Percentiles rank a stretch among this genome's conserved stretches.
phyloP scores from a whole-genome alignment of 2,797 vertebrate species.

The Gallirallus australis region DNA sequence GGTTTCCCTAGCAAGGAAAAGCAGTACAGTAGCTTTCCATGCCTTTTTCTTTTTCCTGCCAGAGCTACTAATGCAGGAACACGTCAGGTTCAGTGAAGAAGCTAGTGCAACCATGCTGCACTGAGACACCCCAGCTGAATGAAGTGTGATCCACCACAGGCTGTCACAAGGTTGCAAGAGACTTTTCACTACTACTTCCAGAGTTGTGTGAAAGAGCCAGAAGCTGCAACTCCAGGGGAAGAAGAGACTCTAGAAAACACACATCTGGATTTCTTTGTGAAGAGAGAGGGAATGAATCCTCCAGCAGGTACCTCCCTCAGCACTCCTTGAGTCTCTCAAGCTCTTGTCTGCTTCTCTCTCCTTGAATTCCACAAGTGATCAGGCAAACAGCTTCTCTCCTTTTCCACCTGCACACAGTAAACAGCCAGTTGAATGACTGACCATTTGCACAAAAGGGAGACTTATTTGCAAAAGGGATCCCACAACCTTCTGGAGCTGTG shows the following conservation, averaged over 20 bases:
- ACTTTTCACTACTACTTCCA: neutral
- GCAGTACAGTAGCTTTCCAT: neutral
- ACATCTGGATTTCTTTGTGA: neutral
- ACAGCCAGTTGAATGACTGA: neutral
- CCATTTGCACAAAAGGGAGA: neutral
- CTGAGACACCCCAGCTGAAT: neutral
- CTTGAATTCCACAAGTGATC: neutral
- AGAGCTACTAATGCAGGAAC: neutral
- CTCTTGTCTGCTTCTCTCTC: neutral
- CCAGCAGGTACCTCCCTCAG: neutral
- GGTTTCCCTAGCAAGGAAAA: neutral
- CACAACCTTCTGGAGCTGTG: neutral
- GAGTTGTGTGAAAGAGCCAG: neutral
- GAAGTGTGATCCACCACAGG: neutral
- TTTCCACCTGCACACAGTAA: neutral
- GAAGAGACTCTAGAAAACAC: neutral
- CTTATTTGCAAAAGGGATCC: neutral
- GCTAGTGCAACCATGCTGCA: neutral
- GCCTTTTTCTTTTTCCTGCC: neutral
- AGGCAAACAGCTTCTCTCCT: neutral
- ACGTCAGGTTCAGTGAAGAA: rapidly evolving
- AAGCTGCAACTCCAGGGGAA: neutral
- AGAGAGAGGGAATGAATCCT: rapidly evolving
- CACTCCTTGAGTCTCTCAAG: neutral
- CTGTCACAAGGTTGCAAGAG: neutral